Evolutionary conservation across 2,113 vertebrate genomes (phyloP).

Genomic region (Clinocottus analis): DNA sequence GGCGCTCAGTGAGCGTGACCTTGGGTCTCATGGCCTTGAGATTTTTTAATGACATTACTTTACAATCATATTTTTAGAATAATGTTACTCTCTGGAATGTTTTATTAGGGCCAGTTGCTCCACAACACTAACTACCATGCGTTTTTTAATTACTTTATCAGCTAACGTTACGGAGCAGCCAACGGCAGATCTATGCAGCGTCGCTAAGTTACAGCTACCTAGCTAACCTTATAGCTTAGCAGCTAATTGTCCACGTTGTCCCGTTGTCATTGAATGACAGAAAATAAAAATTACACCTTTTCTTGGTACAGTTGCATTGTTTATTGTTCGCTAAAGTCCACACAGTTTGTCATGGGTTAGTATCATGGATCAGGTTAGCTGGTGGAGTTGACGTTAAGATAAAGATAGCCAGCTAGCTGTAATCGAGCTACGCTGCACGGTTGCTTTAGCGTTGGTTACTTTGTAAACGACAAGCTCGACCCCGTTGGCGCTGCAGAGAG

Average conservation of each 20-base stretch:
- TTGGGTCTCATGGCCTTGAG: conserved; percentile 33
- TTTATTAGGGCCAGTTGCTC: background rate
- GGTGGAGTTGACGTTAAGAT: background rate
- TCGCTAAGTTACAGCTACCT: background rate
- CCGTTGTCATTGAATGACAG: no score
- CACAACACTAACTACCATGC: background rate
- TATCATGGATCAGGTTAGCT: background rate
- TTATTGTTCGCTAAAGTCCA: background rate
- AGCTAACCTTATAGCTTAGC: background rate
- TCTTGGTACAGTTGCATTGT: background rate
- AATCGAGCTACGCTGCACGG: background rate
- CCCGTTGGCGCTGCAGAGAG: background rate
- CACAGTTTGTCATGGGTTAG: background rate
- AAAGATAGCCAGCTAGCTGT: conserved; percentile 1
- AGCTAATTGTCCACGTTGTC: background rate
- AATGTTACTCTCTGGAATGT: background rate
- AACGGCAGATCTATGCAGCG: background rate
- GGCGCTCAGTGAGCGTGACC: conserved; percentile 3
- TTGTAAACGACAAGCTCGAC: background rate
- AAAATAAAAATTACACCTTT: background rate
- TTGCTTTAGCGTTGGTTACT: background rate
- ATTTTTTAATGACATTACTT: conserved; percentile 8
- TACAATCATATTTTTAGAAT: background rate
- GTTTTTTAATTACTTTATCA: background rate
- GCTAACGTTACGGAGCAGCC: background rate